Evolutionary conservation across 2,113 vertebrate genomes (phyloP), one percentile per base, ranked within the genome.

Genomic region (Anhinga rufa): DNA sequence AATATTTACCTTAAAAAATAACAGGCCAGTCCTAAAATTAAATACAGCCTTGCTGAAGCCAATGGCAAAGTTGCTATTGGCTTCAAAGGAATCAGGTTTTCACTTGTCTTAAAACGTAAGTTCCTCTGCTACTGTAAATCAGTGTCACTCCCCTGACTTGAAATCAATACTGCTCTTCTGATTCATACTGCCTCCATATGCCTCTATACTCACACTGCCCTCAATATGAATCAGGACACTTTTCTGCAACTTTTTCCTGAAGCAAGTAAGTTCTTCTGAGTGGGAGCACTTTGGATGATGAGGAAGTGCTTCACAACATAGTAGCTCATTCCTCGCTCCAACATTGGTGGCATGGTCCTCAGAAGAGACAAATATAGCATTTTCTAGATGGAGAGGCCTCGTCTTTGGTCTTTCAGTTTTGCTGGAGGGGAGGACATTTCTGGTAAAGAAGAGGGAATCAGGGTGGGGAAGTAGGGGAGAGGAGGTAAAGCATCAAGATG

Each of bases 371-470:
- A 38, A 82, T 7, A 60, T 0, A 24, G 5, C 4, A 55, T 55
- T 86, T 91, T 77, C 17, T 31, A 42, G 22, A 21, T 31, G 14
- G 5, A 66, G 18, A 66, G 25, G 5, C 12, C 7, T 82, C 5
- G 16, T 58, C 34, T 34, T 72, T 19, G 26, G 4, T 26, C 14
- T 60, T 82, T 21, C 2, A 2, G 1, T 58, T 70, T 78, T 76
- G 24, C 34, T 70, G 34, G 57, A 68, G 19, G 11, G 12, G 86
- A 86, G 5, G 17, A 6, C 8, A 14, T 21, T 71, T 3, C 17
- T 12, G 3, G 18, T 19, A 49, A 60, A 75, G 11, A 34, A 4
- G 8, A 44, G 8, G 5, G 1, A 20, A 32, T 21, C 0, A 0
- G 4, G 5, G 2, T 54, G n/a, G 13, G 4, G 26, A 65, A 3